Percentiles rank a stretch among this genome's conserved stretches.
phyloP scores from a whole-genome alignment of 2,888 invertebrate genomes.

The Clistopyga incitator region DNA sequence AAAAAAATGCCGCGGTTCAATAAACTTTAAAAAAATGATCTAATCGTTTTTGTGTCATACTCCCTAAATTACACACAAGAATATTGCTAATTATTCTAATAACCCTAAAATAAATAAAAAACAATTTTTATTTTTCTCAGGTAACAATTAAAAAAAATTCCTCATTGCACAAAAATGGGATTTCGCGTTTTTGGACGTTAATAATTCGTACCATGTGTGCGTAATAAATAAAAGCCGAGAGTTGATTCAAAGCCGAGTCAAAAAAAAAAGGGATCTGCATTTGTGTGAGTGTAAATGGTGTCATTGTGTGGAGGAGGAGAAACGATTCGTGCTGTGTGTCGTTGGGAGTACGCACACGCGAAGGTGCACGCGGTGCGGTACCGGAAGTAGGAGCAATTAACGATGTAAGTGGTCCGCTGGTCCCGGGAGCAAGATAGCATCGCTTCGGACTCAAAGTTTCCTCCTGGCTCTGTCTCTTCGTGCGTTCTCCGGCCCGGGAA shows the following conservation, averaged over 20 bases:
- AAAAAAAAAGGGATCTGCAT: not conserved
- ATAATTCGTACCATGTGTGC: not conserved
- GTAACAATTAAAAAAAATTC: too few relatives aligned
- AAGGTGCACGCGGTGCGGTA: conserved; percentile 70
- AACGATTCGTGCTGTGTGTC: conserved; percentile 63
- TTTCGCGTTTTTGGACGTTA: too few relatives aligned
- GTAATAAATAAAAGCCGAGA: not conserved
- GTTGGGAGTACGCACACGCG: conserved; percentile 73
- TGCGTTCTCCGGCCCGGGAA: conserved; percentile 51
- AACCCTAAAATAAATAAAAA: too few relatives aligned
- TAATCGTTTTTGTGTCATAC: too few relatives aligned
- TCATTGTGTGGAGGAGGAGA: conserved; percentile 31
- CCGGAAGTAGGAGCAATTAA: conserved; percentile 84
- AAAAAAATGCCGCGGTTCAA: too few relatives aligned
- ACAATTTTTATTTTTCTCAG: too few relatives aligned
- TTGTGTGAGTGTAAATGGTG: not conserved
- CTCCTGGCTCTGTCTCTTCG: conserved; percentile 76
- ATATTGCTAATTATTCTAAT: too few relatives aligned
- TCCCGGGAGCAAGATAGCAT: conserved; percentile 81
- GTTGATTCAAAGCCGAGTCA: not conserved
- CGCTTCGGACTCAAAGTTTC: conserved; percentile 75
- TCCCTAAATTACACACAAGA: too few relatives aligned
- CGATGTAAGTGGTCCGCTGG: conserved; percentile 84
- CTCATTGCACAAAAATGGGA: too few relatives aligned
- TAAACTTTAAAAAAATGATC: too few relatives aligned